These are phyloP conservation scores for Rhea americana DNA, from an alignment of 2,113 vertebrate species.

Conservation along the genomic window DNA sequence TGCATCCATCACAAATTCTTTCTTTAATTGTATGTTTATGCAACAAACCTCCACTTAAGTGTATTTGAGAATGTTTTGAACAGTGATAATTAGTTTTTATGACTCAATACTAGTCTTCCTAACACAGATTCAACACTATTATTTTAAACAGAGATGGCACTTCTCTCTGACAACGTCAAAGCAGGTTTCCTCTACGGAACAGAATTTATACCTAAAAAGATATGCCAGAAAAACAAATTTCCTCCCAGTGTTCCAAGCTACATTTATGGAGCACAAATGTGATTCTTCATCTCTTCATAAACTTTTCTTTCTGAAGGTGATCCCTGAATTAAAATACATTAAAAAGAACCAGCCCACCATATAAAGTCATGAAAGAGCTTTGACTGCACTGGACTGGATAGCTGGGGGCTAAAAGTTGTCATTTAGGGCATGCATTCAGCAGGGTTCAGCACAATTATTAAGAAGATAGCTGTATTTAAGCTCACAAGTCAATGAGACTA, in stretches of 20 bases:
- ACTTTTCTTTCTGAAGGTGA: not conserved
- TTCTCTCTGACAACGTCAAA: constrained; percentile 33
- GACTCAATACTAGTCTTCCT: constrained; percentile 73
- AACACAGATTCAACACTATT: constrained; percentile 47
- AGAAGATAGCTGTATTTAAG: not conserved
- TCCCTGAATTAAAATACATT: not conserved
- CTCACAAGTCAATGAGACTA: not conserved
- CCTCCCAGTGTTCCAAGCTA: not conserved
- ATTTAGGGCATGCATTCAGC: not conserved
- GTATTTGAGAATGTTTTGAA: constrained; percentile 78
- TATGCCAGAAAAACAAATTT: not conserved
- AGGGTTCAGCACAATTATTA: not conserved
- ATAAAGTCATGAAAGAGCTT: not conserved
- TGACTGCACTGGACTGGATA: not conserved
- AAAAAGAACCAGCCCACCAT: not conserved
- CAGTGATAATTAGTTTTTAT: constrained; percentile 76
- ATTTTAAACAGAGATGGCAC: constrained; percentile 47
- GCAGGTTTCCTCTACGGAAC: not conserved
- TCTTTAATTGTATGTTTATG: constrained; percentile 81
- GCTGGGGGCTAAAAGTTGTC: not conserved
- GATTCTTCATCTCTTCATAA: constrained; percentile 2
- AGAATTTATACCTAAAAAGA: constrained; percentile 14
- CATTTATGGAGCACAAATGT: not conserved
- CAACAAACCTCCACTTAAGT: constrained; percentile 77
- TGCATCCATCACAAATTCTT: constrained; percentile 82